phyloP scores from a whole-genome alignment of 92 coral and sea anemone species.

The Epizoanthus fatuus region DNA sequence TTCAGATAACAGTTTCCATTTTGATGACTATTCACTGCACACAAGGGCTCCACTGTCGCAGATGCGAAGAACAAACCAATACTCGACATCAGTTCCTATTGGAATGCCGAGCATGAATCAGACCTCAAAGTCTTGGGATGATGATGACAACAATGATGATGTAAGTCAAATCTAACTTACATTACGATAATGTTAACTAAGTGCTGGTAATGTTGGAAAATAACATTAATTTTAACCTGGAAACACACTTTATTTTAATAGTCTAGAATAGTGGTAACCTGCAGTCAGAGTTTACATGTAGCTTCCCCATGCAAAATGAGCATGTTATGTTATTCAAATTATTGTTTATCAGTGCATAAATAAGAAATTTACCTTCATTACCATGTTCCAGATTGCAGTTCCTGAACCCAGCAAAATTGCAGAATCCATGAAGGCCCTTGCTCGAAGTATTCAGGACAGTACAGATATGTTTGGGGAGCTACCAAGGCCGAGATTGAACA shows the following conservation, averaged over 20 bases:
- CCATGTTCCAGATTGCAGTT: constrained; percentile 58
- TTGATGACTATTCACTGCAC: constrained; percentile 61
- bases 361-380: neutral
- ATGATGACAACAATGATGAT: constrained; percentile 72
- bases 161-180: constrained; percentile 15
- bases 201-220: neutral
- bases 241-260: neutral
- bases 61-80: constrained; percentile 47
- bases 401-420: constrained; percentile 95
- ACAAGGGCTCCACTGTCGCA: constrained; percentile 21
- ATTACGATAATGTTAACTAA: neutral
- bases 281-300: too few species aligned
- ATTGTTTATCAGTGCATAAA: neutral
- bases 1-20: constrained; percentile 91
- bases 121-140: constrained; percentile 72
- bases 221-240: neutral
- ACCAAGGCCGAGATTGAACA: constrained; percentile 89
- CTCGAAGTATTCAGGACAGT: constrained; percentile 92
- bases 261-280: neutral
- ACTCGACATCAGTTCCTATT: constrained; percentile 86
- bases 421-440: constrained; percentile 96
- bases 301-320: too few species aligned
- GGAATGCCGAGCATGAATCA: constrained; percentile 74
- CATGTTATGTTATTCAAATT: neutral
- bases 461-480: constrained; percentile 95